These are phyloP conservation scores for Piaya cayana DNA, from an alignment of 2,113 vertebrate species.

Conservation along the genomic window DNA sequence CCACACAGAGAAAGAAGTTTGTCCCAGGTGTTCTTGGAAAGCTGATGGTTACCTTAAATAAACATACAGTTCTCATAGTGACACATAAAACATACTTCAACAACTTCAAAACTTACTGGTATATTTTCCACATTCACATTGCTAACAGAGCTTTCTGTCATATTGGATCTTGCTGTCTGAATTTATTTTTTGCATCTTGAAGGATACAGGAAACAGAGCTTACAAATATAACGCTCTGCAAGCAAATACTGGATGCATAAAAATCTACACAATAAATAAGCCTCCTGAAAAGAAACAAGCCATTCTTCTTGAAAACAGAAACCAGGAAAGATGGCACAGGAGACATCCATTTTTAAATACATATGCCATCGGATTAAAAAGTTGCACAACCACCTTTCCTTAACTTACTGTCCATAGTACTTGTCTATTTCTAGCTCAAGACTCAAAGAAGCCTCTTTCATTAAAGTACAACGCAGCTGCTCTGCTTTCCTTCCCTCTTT, in stretches of 20 bases:
- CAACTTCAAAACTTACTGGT: not conserved
- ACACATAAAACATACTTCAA: not conserved
- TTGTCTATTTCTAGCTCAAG: not conserved
- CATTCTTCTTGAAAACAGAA: not conserved
- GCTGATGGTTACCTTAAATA: accelerated
- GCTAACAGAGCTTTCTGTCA: not conserved
- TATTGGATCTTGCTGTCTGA: not conserved
- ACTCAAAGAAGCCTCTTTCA: not conserved
- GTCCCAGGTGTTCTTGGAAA: not conserved
- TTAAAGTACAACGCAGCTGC: accelerated
- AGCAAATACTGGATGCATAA: not conserved
- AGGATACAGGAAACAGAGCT: not conserved
- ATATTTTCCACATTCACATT: not conserved
- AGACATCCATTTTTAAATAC: not conserved
- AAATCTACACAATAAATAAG: not conserved
- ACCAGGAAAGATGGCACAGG: not conserved
- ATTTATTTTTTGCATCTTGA: not conserved
- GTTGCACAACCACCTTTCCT: not conserved
- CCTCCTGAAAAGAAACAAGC: not conserved
- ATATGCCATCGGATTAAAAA: not conserved
- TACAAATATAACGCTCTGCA: not conserved
- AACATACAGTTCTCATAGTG: not conserved
- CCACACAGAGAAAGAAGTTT: not conserved
- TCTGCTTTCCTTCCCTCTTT: not conserved
- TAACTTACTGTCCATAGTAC: not conserved